Evolutionary conservation across 2,113 vertebrate genomes (phyloP), one percentile per base, ranked within the genome.

Genomic region (Scomber japonicus): DNA sequence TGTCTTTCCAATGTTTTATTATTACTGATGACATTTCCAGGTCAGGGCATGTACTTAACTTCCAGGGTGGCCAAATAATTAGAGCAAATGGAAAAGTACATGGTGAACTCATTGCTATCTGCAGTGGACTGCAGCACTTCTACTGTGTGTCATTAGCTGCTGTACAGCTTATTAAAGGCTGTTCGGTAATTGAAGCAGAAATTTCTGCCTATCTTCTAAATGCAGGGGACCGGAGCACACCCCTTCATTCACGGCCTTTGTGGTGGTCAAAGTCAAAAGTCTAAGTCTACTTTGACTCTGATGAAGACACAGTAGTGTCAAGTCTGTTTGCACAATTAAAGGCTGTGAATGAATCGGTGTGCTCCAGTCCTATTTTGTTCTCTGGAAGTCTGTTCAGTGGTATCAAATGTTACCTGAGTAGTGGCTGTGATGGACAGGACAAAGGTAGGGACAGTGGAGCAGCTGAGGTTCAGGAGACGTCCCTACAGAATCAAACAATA

Each of bases 371-470:
- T 27, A 27, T 27, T 27, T 27, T 27, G 24, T 27, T 27, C 24
- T 27, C 24, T 27, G 24, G 24, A 10, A 30, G 17, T 30, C 17
- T 17, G n/a, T 15, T 49, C 27, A 15, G 3, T 21, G 35, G 7
- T 4, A 12, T 50, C 19, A 46, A 49, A 19, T 54, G 90, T 4
- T 91, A 98, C 97, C 97, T 99, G 98, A 55, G 98, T 99, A 45
- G 98, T 99, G 65, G 98, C 98, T 3, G 98, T 99, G 94, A 99
- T 99, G 88, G 98, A 99, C 78, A 99, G 94, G 14, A 99, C 98
- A 57, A 99, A 99, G 31, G 98, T 99, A 35, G 98, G 98, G 57
- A 99, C 98, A 0, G 98, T 99, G 86, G 98, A 99, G 88, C 98
- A 99, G 95, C 98, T 99, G 83, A 99, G 93, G 92, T 99, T 99